phyloP scores from a whole-genome alignment of 2,113 vertebrate genomes.

The Acrocephalus arundinaceus region DNA sequence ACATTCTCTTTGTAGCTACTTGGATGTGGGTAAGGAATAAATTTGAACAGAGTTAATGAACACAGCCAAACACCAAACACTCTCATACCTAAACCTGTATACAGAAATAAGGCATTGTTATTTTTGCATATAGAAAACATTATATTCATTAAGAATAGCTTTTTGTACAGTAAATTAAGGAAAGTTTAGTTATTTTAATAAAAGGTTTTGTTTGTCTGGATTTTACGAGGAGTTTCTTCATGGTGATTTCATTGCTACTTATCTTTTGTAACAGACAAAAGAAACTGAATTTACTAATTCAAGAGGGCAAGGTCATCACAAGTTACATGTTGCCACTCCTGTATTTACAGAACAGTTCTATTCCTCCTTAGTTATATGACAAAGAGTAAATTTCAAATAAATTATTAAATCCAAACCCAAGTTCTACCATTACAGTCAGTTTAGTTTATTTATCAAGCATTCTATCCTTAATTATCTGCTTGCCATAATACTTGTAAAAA shows the following conservation, averaged over 20 bases:
- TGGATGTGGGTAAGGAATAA: neutral
- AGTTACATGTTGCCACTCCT: neutral
- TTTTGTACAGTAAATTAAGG: neutral
- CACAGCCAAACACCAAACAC: neutral
- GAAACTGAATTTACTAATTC: neutral
- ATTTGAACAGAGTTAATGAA: neutral
- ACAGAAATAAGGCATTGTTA: neutral
- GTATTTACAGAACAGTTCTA: neutral
- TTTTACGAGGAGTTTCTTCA: neutral
- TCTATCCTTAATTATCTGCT: neutral
- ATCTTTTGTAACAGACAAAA: neutral
- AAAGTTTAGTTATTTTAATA: neutral
- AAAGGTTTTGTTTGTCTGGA: neutral
- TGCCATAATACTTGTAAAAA: neutral
- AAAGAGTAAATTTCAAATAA: neutral
- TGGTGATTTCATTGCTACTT: neutral
- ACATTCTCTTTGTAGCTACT: neutral
- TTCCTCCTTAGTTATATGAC: neutral
- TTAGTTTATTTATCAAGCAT: neutral
- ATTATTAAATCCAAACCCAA: neutral
- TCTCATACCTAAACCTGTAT: neutral
- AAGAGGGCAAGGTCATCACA: neutral
- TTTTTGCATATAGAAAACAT: neutral
- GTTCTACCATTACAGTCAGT: neutral
- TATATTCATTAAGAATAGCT: neutral